Conservation (phyloP, 2,888 invertebrate species). For the Ethmia dodecea region DNA sequence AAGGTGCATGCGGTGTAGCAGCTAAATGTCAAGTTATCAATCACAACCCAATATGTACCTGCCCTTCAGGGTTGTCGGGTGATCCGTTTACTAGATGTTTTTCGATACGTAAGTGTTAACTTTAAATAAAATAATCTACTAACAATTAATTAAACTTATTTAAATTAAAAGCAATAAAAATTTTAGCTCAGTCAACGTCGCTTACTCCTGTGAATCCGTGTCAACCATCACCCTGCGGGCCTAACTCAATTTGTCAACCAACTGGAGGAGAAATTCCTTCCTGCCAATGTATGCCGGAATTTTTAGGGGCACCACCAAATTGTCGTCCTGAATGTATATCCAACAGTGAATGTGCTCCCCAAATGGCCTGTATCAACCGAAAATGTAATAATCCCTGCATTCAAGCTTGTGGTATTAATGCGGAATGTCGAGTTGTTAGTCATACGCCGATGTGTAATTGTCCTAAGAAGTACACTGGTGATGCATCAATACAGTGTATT, state of each 20-base stretch:
- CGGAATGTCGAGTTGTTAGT: conserved; percentile 86
- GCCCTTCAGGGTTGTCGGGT: conserved; percentile 80
- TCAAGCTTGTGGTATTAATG: conserved; percentile 84
- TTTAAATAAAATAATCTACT: not conserved
- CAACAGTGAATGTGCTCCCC: conserved; percentile 83
- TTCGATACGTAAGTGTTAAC: conserved; percentile 57
- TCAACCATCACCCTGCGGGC: conserved; percentile 86
- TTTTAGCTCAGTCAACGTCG: conserved; percentile 45
- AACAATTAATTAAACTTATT: not conserved
- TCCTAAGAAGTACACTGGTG: conserved; percentile 82
- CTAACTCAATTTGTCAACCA: conserved; percentile 81
- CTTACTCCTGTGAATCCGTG: conserved; percentile 78
- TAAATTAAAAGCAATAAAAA: not conserved
- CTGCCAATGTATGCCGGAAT: conserved; percentile 83
- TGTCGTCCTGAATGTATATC: conserved; percentile 85
- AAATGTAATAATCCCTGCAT: conserved; percentile 88
- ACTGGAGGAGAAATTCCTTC: conserved; percentile 78
- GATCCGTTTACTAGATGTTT: conserved; percentile 82
- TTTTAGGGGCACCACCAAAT: conserved; percentile 83
- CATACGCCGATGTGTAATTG: conserved; percentile 86
- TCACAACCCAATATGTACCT: conserved; percentile 85
- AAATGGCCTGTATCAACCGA: conserved; percentile 84
- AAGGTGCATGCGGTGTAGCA: conserved; percentile 86
- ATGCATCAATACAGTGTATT: conserved; percentile 83
- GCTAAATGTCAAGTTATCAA: conserved; percentile 87